Percentiles rank a stretch among this genome's conserved stretches.
Evolutionary conservation across 2,888 invertebrate genomes (phyloP).

Genomic region (Escarpia spicata): DNA sequence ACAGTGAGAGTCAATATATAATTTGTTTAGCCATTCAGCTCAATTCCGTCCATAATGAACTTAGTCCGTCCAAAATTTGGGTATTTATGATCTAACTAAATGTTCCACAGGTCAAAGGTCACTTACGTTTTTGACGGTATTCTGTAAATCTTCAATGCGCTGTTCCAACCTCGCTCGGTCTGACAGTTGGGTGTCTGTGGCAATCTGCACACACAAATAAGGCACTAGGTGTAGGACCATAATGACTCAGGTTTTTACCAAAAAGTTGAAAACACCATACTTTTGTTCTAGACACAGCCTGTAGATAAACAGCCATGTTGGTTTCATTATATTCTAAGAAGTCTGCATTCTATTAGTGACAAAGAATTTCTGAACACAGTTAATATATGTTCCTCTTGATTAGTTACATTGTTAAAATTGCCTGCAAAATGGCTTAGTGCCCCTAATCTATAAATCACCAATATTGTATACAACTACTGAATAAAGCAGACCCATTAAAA

Average conservation of each 20-base stretch:
- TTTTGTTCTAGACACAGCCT: not conserved
- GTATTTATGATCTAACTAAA: too few species aligned
- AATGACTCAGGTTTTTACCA: not conserved
- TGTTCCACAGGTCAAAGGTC: not conserved
- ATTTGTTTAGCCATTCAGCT: too few species aligned
- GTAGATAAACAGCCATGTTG: too few species aligned
- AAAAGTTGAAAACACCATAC: not conserved
- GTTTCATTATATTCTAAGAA: too few species aligned
- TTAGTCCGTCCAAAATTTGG: too few species aligned
- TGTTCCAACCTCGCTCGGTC: constrained; percentile 64
- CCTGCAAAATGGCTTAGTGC: not conserved
- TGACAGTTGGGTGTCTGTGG: constrained; percentile 61
- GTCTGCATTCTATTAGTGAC: too few species aligned
- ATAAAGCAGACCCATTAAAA: too few species aligned
- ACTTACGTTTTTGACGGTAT: not conserved
- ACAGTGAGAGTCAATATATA: too few species aligned
- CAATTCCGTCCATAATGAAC: too few species aligned
- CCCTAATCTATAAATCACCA: not conserved
- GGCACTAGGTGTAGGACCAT: not conserved
- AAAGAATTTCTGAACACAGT: not conserved
- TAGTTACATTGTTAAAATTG: not conserved
- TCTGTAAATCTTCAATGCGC: constrained; percentile 52
- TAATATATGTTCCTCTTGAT: not conserved
- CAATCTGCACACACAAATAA: constrained; percentile 50
- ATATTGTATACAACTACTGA: too few species aligned